A percentile compares a stretch with the other conserved stretches of the same genome.
phyloP scores from a whole-genome alignment of 2,888 invertebrate genomes.

The Agrochola lychnidis region DNA sequence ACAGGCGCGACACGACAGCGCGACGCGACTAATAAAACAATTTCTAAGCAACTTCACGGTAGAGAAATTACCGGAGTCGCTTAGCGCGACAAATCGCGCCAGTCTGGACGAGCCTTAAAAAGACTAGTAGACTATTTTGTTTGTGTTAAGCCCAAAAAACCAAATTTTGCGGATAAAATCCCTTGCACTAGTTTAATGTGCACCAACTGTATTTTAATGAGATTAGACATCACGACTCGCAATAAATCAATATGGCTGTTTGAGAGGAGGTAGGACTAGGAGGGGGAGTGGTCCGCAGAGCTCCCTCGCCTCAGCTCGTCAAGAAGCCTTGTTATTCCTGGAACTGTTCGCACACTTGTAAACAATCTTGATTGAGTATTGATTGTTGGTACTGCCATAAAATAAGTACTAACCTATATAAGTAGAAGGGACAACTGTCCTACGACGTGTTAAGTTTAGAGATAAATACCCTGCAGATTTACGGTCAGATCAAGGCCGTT shows the following conservation, averaged over 20 bases:
- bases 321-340: conserved; percentile 44
- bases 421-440: neutral
- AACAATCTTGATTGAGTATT: conserved; percentile 48
- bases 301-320: conserved; percentile 20
- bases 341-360: conserved; percentile 50
- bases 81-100: too few species aligned
- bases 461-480: neutral
- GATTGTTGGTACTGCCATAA: conserved; percentile 38
- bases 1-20: too few species aligned
- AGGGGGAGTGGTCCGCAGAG: conserved; percentile 24
- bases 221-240: conserved; percentile 18
- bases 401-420: conserved; percentile 2
- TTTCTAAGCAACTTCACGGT: too few species aligned
- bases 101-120: too few species aligned
- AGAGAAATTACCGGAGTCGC: too few species aligned
- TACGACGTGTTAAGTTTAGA: neutral
- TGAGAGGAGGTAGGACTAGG: conserved; percentile 7
- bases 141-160: neutral
- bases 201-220: conserved; percentile 1
- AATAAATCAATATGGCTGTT: conserved; percentile 47
- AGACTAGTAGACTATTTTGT: neutral
- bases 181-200: neutral
- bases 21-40: too few species aligned
- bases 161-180: neutral
- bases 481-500: neutral